Percentiles rank a stretch among this genome's conserved stretches.
phyloP scores from a whole-genome alignment of 2,888 invertebrate genomes.

The Perizoma flavofasciatum region DNA sequence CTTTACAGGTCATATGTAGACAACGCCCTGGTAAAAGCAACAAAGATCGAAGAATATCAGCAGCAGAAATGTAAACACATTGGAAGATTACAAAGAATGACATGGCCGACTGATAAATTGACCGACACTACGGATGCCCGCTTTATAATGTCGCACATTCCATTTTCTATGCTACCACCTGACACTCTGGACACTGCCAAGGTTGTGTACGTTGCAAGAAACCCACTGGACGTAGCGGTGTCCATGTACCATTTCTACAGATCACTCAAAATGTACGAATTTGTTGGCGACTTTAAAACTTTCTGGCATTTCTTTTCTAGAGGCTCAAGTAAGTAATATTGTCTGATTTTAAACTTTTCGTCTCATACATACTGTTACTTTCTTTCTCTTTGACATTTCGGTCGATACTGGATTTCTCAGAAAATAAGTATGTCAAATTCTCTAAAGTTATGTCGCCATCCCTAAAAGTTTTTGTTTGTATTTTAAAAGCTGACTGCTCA shows the following conservation, averaged over 20 bases:
- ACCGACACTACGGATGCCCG: slow-evolving; percentile 35
- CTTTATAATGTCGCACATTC: slow-evolving; percentile 84
- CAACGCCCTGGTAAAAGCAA: slow-evolving; percentile 5
- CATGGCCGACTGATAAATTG: slow-evolving; percentile 24
- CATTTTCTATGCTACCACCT: slow-evolving; percentile 86
- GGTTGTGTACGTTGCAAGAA: slow-evolving; percentile 90
- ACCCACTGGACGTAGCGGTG: slow-evolving; percentile 91
- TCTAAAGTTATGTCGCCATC: too few species aligned
- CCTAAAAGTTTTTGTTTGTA: too few species aligned
- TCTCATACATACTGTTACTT: too few species aligned
- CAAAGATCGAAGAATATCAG: slow-evolving; percentile 12
- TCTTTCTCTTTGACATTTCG: too few species aligned
- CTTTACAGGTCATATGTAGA: slow-evolving; percentile 56
- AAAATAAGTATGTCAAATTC: too few species aligned
- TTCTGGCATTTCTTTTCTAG: slow-evolving; percentile 86
- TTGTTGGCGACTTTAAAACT: slow-evolving; percentile 82
- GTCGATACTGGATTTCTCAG: too few species aligned
- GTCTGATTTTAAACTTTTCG: too few species aligned
- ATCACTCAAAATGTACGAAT: slow-evolving; percentile 83
- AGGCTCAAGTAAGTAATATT: slow-evolving; percentile 79
- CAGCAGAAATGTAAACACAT: slow-evolving; percentile 59
- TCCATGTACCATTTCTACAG: slow-evolving; percentile 89
- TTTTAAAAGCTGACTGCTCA: too few species aligned
- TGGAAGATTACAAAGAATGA: slow-evolving; percentile 44
- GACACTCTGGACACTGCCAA: slow-evolving; percentile 72